These are phyloP conservation scores for Empidonax alnorum DNA, from an alignment of 2,113 vertebrate genomes.

Conservation along the genomic window DNA sequence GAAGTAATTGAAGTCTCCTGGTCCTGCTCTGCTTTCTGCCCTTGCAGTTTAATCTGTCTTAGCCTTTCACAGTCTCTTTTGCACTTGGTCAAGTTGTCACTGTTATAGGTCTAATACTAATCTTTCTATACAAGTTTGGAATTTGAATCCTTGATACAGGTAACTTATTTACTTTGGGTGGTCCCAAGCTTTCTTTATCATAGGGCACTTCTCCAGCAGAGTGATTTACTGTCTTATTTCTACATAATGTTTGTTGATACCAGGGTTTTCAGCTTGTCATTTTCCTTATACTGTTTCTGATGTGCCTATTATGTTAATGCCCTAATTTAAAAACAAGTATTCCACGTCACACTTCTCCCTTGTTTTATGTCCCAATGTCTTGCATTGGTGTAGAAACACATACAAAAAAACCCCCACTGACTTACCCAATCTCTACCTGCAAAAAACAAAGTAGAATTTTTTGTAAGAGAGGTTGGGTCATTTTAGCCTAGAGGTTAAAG, in stretches of 20 bases:
- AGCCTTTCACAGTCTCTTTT: background rate
- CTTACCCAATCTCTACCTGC: background rate
- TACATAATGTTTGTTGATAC: background rate
- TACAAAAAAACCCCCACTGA: background rate
- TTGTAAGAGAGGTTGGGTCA: accelerated
- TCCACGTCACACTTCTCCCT: background rate
- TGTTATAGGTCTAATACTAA: background rate
- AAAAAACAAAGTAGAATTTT: background rate
- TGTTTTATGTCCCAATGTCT: background rate
- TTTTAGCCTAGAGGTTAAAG: background rate
- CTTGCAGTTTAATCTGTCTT: background rate
- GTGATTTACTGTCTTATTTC: background rate
- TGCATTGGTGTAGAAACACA: background rate
- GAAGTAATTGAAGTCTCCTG: background rate
- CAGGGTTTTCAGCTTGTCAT: background rate
- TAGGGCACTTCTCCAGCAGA: background rate
- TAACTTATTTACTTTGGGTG: background rate
- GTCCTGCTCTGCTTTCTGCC: background rate
- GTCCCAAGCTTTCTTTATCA: background rate
- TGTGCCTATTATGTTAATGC: background rate
- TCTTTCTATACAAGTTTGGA: background rate
- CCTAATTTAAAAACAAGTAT: background rate
- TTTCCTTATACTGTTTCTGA: background rate
- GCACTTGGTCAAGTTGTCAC: background rate
- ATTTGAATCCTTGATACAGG: background rate